phyloP scores from a whole-genome alignment of 2,797 vertebrate genomes.

The Synanceia verrucosa region DNA sequence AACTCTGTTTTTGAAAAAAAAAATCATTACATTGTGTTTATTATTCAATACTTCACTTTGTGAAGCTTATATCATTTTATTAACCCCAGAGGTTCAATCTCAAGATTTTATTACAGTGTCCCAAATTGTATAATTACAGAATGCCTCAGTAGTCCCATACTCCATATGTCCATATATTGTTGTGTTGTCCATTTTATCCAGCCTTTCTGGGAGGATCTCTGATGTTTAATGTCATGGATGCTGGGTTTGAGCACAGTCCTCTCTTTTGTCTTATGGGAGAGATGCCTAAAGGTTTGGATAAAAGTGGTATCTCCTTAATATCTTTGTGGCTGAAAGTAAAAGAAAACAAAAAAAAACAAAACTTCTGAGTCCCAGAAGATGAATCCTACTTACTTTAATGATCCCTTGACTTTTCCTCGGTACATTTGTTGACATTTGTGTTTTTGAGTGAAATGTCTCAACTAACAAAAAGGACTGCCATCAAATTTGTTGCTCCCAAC shows the following conservation, averaged over 20 bases:
- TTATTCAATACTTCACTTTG: neutral
- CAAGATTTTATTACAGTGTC: neutral
- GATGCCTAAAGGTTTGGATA: neutral
- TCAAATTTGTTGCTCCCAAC: neutral
- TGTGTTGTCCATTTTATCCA: neutral
- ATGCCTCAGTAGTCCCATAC: neutral
- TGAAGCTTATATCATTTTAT: neutral
- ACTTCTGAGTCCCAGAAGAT: neutral
- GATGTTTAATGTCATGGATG: neutral
- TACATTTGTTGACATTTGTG: slow-evolving; percentile 5
- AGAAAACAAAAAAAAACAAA: neutral
- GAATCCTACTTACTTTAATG: neutral
- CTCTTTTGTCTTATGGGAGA: neutral
- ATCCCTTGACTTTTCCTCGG: neutral
- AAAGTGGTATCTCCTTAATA: neutral
- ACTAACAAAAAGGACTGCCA: neutral
- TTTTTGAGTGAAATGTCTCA: neutral
- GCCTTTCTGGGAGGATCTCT: neutral
- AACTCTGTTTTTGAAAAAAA: slow-evolving; percentile 5
- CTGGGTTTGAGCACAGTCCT: neutral
- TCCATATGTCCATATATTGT: neutral
- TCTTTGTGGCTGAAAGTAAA: neutral
- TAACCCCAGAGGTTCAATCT: neutral
- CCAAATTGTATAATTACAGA: neutral
- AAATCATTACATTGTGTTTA: slow-evolving; percentile 3